Evolutionary conservation across 2,797 vertebrate genomes (phyloP), one percentile per base, ranked within the genome.

Genomic region (Spinus olivaceus): DNA sequence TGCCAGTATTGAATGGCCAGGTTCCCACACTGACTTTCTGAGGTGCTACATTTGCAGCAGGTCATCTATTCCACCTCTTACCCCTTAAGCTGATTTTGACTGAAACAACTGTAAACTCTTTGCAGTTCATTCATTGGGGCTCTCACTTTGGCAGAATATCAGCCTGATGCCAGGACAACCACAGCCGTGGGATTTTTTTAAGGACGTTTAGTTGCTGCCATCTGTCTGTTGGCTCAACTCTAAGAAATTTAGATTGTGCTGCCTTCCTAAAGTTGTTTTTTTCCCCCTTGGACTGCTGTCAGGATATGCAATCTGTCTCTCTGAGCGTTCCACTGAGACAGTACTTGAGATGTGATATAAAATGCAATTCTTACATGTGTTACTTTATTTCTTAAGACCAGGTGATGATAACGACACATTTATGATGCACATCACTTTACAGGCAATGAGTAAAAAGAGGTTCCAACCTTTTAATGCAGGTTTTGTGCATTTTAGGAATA

Each of bases 191-290:
- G 90, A 84, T 59, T 95, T 95, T 91, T 96, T 92, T 90, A 81
- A 91, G 91, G 95, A 92, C 41, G 35, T 94, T 96, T 95, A 91
- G 91, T 94, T 96, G 92, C 82, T 86, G 70, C 96, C 96, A 96
- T 96, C 96, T 97, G 96, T 95, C 94, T 94, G 81, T 93, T 97
- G 97, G 96, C 96, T 94, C 90, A 81, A 85, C 81, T 94, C 77
- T 85, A 74, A 88, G 85, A 93, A 93, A 96, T 96, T 65, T 93
- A 91, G 73, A 93, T 60, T 83, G 72, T 86, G 86, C 78, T 94
- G 91, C 94, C 65, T 93, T 92, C 80, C 86, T 81, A 94, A 90
- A 79, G 80, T 95, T 95, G 82, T 94, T 90, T 85, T 95, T 95
- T 79, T 10, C 54, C 79, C 86, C 82, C 63, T 93, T 97, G 96